Evolutionary conservation across 2,888 invertebrate species (phyloP), one percentile per base, ranked within the genome.

Genomic region (Venusia cambrica): DNA sequence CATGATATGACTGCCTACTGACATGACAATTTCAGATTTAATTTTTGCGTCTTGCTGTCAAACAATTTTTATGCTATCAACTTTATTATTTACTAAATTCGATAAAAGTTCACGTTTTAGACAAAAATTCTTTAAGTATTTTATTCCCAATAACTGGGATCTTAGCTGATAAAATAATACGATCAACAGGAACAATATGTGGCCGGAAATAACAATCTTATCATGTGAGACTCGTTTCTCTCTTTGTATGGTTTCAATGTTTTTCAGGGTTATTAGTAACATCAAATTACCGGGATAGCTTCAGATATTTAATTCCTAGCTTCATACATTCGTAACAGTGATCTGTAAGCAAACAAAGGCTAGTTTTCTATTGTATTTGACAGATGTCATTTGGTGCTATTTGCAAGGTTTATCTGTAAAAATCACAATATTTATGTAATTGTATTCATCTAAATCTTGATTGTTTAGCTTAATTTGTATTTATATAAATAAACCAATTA

Each of bases 1-100:
- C n/a, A n/a, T 2, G 7, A 3, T 4, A 13, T 4, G 14, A 8
- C 7, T 21, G 14, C 13, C 18, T 4, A 5, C 60, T 64, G 54
- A 53, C 40, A 70, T 74, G 70, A 73, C 76, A 77, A n/a, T n/a
- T n/a, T n/a, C n/a, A n/a, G n/a, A n/a, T n/a, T n/a, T n/a, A n/a
- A n/a, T n/a, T n/a, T 80, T 80, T 84, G 77, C 77, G 73, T 62
- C 66, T 56, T 70, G 72, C 78, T 80, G 83, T 85, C 84, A 87
- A 73, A 75, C 68, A 57, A 49, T 73, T 78, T 78, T 77, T 69
- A 79, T 87, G 81, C 87, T 85, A 79, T 79, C 83, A 73, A 77
- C 71, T 63, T 63, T 58, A 62, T 54, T 48, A 48, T 49, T 57
- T 65, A 11, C 19, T 40, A 33, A 33, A 31, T 46, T 38, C 10